Percentiles rank a stretch among this genome's conserved stretches.
Conservation (phyloP, 2,888 invertebrate genomes). For the Acanthosepion esculentum region DNA sequence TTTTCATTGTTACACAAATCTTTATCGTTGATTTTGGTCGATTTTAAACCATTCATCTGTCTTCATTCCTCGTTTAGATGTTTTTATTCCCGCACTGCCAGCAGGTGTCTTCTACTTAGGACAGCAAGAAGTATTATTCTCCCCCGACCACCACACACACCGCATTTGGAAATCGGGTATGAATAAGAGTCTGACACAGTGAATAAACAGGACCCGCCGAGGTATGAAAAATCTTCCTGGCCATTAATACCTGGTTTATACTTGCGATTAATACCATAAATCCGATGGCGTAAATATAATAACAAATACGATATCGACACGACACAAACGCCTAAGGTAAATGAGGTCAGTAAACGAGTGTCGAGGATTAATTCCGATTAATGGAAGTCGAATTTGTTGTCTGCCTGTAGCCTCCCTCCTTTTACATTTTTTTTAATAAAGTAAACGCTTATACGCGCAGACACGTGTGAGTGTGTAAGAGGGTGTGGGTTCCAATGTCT, state of each 20-base stretch:
- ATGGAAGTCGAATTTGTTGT: neutral
- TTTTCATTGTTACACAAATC: neutral
- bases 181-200: neutral
- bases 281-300: neutral
- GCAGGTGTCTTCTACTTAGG: neutral
- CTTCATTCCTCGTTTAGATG: neutral
- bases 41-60: neutral
- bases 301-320: neutral
- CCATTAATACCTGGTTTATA: neutral
- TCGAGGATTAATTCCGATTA: constrained; percentile 9
- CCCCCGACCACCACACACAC: neutral
- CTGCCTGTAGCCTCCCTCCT: neutral
- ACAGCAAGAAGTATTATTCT: neutral
- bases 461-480: neutral
- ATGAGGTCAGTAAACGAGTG: neutral
- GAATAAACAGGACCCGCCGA: neutral
- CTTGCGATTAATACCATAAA: neutral
- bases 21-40: constrained; percentile 8
- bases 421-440: neutral
- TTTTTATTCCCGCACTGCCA: neutral
- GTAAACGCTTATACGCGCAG: neutral
- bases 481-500: no score
- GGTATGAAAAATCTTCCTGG: neutral
- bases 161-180: neutral
- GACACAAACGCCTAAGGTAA: neutral